phyloP scores from a whole-genome alignment of 2,888 invertebrate species.

The Trachelus tabidus region DNA sequence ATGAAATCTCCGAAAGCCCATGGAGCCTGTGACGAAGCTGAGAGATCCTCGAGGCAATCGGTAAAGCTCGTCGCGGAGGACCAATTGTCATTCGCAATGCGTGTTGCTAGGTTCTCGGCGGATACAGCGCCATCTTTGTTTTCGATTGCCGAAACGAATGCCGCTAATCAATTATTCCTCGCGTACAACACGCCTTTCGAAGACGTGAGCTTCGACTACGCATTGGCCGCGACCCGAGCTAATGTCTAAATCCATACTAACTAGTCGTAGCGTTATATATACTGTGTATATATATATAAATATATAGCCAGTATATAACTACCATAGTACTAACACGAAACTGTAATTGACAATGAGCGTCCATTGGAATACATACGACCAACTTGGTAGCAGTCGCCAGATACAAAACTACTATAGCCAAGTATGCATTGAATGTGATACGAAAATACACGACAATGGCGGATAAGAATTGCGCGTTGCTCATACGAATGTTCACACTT shows the following conservation, averaged over 20 bases:
- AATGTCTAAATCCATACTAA: slow-evolving; percentile 4
- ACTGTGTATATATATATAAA: background rate
- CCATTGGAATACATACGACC: background rate
- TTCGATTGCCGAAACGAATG: slow-evolving; percentile 56
- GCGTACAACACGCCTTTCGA: slow-evolving; percentile 31
- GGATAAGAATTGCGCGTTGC: background rate
- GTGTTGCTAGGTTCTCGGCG: slow-evolving; percentile 35
- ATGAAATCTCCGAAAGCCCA: background rate
- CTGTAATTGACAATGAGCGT: background rate
- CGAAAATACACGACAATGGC: background rate
- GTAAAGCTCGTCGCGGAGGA: background rate
- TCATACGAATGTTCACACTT: slow-evolving; percentile 42
- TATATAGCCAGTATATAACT: background rate
- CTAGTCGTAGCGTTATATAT: background rate
- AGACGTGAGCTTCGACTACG: slow-evolving; percentile 10
- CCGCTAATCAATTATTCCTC: slow-evolving; percentile 58
- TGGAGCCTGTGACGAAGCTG: background rate
- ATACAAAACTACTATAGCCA: background rate
- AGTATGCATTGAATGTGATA: background rate
- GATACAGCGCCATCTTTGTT: slow-evolving; percentile 51
- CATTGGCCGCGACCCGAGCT: background rate
- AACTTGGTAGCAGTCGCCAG: background rate
- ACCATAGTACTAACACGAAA: background rate
- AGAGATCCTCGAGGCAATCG: background rate
- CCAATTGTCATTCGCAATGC: slow-evolving; percentile 40